These are phyloP conservation scores for Cyphomyrus discorhynchus DNA, from an alignment of 2,113 vertebrate species.

Conservation along the genomic window DNA sequence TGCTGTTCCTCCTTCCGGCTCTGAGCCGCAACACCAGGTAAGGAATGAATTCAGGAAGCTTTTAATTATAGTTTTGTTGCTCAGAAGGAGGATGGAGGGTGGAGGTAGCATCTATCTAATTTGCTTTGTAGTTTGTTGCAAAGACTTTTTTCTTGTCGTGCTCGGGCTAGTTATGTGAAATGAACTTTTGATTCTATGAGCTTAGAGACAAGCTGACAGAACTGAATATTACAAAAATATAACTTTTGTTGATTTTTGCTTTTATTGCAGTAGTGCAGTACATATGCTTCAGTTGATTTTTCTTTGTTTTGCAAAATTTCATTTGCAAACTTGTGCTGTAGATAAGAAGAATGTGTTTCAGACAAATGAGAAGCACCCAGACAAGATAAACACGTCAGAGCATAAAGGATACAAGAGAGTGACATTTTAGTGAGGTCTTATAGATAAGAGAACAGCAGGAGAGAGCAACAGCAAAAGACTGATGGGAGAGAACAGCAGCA, in stretches of 20 bases:
- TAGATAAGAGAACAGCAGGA: not conserved
- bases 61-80: conserved; percentile 17
- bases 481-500: not conserved
- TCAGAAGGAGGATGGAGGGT: conserved; percentile 2
- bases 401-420: not conserved
- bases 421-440: not conserved
- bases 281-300: not conserved
- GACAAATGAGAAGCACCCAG: not conserved
- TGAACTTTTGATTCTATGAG: not conserved
- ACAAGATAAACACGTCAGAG: not conserved
- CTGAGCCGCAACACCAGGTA: conserved; percentile 66
- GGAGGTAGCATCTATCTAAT: not conserved
- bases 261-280: not conserved
- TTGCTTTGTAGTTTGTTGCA: not conserved
- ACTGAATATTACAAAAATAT: not conserved
- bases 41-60: conserved; percentile 26
- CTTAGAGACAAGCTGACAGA: not conserved
- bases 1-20: conserved; percentile 64
- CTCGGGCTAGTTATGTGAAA: not conserved
- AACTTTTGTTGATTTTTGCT: conserved; percentile 44
- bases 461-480: not conserved
- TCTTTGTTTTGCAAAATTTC: not conserved
- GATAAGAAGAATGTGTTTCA: not conserved
- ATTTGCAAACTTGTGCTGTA: not conserved
- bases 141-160: not conserved